Evolutionary conservation across 2,888 invertebrate species (phyloP).

Genomic region (Rhopalosiphum nymphaeae): DNA sequence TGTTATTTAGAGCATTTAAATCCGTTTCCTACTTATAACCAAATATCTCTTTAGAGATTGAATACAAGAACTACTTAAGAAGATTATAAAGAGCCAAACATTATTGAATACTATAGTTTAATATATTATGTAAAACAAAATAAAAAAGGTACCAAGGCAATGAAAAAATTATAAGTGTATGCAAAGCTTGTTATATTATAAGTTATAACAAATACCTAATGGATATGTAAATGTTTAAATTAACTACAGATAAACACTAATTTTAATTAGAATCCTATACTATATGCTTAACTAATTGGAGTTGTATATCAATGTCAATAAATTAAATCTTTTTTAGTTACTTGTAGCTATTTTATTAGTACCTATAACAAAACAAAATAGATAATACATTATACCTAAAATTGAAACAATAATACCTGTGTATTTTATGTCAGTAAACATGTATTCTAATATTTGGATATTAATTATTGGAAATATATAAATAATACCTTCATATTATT

Average conservation of each 20-base stretch:
- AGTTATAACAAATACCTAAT: neutral
- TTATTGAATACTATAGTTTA: neutral
- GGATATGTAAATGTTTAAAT: neutral
- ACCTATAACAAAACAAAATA: neutral
- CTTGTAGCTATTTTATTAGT: neutral
- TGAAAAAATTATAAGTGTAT: neutral
- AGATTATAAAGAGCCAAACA: neutral
- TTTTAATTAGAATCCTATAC: neutral
- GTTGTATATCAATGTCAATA: neutral
- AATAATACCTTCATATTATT: neutral
- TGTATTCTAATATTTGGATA: neutral
- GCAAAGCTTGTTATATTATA: neutral
- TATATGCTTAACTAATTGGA: neutral
- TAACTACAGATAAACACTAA: neutral
- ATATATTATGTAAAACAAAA: neutral
- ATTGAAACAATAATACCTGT: neutral
- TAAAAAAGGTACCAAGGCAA: neutral
- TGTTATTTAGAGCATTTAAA: no score
- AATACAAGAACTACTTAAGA: neutral
- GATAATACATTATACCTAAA: neutral
- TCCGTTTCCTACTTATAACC: neutral
- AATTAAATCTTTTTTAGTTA: neutral
- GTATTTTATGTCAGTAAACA: neutral
- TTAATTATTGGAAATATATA: neutral
- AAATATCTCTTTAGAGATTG: neutral